Conservation (phyloP, 2,797 vertebrate species). For the Enoplosus armatus region DNA sequence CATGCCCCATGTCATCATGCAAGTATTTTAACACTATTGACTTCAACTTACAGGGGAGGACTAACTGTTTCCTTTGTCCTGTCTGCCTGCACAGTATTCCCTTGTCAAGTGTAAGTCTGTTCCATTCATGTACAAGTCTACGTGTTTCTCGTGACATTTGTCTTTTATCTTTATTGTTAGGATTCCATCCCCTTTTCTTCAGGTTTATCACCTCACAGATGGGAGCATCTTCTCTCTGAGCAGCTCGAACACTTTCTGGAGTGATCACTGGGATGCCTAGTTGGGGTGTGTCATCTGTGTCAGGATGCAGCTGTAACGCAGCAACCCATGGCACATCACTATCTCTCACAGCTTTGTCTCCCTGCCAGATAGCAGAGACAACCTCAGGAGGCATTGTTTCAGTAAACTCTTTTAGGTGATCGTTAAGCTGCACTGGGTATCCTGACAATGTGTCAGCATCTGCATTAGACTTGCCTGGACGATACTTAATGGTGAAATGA, state of each 20-base stretch:
- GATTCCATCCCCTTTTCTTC: background rate
- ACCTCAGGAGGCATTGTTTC: background rate
- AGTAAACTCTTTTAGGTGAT: background rate
- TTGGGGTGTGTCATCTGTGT: background rate
- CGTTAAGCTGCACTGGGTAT: background rate
- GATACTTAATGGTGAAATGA: background rate
- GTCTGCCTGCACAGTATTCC: conserved; percentile 14
- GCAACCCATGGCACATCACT: background rate
- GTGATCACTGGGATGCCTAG: background rate
- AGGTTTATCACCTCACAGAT: conserved; percentile 27
- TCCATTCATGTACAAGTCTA: conserved; percentile 18
- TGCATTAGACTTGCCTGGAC: background rate
- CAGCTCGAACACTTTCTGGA: background rate
- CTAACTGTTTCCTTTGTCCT: background rate
- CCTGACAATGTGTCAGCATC: background rate
- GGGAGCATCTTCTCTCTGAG: background rate
- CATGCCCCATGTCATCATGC: conserved; percentile 23
- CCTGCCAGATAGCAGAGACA: conserved; percentile 11
- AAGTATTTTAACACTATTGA: background rate
- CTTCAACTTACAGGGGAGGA: background rate
- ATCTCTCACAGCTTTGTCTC: background rate
- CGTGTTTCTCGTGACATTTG: background rate
- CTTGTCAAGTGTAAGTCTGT: background rate
- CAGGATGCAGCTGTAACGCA: background rate
- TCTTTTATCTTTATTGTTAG: conserved; percentile 11